Percentiles rank a stretch among this genome's conserved stretches.
Evolutionary conservation across 30 jellyfish, hydroid and myxozoan species (phyloP).

Genomic region (Turritopsis dohrnii): DNA sequence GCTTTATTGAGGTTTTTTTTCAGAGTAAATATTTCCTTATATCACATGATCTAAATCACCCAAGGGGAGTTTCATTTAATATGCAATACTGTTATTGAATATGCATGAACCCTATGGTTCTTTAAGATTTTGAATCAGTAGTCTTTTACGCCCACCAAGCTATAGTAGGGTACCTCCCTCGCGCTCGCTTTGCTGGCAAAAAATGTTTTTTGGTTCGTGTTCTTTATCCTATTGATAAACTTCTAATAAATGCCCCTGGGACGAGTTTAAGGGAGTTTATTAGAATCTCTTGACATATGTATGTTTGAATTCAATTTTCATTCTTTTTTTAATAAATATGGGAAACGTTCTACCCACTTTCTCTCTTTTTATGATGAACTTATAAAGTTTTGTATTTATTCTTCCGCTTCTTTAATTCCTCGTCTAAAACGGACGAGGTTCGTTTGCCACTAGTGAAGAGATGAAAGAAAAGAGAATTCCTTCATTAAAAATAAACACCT

Average conservation of each 20-base stretch:
- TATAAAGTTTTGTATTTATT: background rate
- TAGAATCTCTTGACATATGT: background rate
- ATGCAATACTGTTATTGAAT: background rate
- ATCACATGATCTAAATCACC: background rate
- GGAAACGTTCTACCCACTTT: background rate
- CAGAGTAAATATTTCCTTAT: background rate
- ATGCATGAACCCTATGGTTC: background rate
- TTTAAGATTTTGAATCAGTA: background rate
- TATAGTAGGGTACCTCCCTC: background rate
- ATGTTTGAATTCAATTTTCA: background rate
- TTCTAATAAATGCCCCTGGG: background rate
- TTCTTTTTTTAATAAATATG: background rate
- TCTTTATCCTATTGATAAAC: background rate
- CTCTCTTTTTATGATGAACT: background rate
- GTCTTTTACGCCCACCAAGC: background rate
- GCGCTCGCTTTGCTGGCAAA: background rate
- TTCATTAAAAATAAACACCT: background rate
- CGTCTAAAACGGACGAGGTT: background rate
- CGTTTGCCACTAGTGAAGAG: background rate
- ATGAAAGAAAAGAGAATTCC: background rate
- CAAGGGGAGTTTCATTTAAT: background rate
- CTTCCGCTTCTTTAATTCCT: background rate
- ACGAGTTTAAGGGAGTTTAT: background rate
- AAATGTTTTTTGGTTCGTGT: background rate
- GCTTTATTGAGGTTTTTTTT: background rate